A percentile compares a stretch with the other conserved stretches of the same genome.
Conservation (phyloP, 2,113 vertebrate species). For the Bolborhynchus lineola region DNA sequence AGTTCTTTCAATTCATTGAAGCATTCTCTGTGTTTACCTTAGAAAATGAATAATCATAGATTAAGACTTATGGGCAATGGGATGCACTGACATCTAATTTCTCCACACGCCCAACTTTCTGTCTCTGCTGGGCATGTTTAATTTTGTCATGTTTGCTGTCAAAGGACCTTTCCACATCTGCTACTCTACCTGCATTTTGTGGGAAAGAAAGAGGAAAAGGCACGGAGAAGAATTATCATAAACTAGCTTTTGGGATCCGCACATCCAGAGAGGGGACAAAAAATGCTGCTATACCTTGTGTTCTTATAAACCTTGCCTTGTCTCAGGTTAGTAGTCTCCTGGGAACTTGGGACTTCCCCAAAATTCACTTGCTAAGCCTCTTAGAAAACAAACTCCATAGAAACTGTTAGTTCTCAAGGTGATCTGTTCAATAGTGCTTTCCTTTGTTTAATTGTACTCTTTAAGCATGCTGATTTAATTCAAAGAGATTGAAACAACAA, state of each 20-base stretch:
- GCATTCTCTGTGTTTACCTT: not conserved
- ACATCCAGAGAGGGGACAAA: not conserved
- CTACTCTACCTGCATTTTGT: not conserved
- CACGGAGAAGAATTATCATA: not conserved
- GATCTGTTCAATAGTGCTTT: not conserved
- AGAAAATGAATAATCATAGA: slow-evolving; percentile 22
- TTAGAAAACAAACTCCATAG: not conserved
- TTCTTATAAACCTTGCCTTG: not conserved
- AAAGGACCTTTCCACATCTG: not conserved
- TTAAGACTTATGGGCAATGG: not conserved
- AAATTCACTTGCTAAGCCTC: not conserved
- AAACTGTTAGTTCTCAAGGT: not conserved
- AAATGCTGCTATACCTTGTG: not conserved
- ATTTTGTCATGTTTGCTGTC: slow-evolving; percentile 10
- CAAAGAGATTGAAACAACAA: not conserved
- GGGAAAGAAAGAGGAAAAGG: not conserved
- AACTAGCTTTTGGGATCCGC: not conserved
- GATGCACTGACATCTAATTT: not conserved
- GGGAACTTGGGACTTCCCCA: not conserved
- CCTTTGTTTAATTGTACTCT: not conserved
- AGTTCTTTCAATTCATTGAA: not conserved
- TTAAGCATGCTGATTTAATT: not conserved
- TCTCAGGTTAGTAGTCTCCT: not conserved
- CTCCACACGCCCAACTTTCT: not conserved
- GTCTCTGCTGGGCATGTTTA: not conserved